These are phyloP conservation scores for Mimas tiliae DNA, from an alignment of 2,888 invertebrate species.

Conservation along the genomic window DNA sequence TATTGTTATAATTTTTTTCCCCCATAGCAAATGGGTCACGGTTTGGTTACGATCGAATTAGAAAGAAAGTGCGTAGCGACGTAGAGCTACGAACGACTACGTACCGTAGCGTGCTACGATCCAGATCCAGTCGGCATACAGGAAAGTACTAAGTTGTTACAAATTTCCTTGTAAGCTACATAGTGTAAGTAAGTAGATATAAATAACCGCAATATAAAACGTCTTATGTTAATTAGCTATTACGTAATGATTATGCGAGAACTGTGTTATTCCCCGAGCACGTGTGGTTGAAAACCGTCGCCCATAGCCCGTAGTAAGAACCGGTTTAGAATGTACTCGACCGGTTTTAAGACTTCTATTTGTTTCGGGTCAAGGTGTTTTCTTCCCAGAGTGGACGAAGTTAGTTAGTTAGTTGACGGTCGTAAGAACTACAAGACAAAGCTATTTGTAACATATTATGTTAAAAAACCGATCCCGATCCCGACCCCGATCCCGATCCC, in stretches of 20 bases:
- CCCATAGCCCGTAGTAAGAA: no score
- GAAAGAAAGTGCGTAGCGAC: constrained; percentile 22
- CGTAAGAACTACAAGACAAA: no score
- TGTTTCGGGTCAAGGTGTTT: no score
- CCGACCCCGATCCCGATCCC: no score
- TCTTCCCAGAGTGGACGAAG: no score
- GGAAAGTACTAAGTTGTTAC: background rate
- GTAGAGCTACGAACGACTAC: constrained; percentile 16
- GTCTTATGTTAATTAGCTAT: constrained; percentile 10
- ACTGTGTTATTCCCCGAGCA: constrained; percentile 10
- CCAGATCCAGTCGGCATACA: constrained; percentile 3
- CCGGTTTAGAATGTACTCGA: background rate
- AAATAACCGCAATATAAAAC: constrained; percentile 4
- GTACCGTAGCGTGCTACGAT: constrained; percentile 18
- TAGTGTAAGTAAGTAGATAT: background rate
- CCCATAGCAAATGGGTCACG: no score
- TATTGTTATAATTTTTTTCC: no score
- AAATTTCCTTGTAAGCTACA: background rate
- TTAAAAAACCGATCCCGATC: no score
- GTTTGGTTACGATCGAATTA: background rate
- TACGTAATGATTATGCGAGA: constrained; percentile 1
- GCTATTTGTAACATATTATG: no score
- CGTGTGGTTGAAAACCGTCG: background rate
- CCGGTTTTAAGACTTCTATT: background rate
- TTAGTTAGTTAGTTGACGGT: no score